These are phyloP conservation scores for Beroe forskalii DNA, from an alignment of 37 sponge, comb jelly and placozoan species.

Conservation along the genomic window DNA sequence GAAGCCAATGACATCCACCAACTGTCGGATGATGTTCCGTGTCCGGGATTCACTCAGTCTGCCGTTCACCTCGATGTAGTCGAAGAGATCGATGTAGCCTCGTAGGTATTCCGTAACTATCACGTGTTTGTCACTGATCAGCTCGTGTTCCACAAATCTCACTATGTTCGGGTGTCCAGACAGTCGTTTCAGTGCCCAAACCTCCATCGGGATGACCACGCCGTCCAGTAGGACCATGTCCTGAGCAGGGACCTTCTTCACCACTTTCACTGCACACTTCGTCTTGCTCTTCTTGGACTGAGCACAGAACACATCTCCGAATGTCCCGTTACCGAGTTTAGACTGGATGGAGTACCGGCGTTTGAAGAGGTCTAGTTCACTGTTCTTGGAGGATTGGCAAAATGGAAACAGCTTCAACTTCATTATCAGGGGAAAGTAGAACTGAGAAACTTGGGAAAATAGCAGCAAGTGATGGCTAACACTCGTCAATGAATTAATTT, in stretches of 20 bases:
- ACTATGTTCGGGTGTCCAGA: slow-evolving; percentile 40
- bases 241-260: background rate
- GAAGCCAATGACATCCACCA: slow-evolving; percentile 40
- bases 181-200: slow-evolving; percentile 30
- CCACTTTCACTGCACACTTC: slow-evolving; percentile 34
- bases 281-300: slow-evolving; percentile 20
- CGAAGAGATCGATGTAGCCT: slow-evolving; percentile 37
- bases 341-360: slow-evolving; percentile 56
- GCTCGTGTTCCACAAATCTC: slow-evolving; percentile 11
- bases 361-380: slow-evolving; percentile 27
- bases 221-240: background rate
- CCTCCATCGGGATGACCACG: slow-evolving; percentile 27
- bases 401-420: slow-evolving; percentile 5
- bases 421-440: background rate
- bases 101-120: slow-evolving; percentile 21
- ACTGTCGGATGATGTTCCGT: slow-evolving; percentile 23
- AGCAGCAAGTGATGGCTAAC: too few species aligned
- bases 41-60: background rate
- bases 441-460: too few species aligned
- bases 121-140: background rate
- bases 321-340: slow-evolving; percentile 25
- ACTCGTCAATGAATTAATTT: too few species aligned
- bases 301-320: slow-evolving; percentile 40
- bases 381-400: background rate
- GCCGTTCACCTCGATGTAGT: slow-evolving; percentile 29